These are phyloP conservation scores for Crambe crambe DNA, from an alignment of 37 sponge, comb jelly and placozoan genomes.

Conservation along the genomic window DNA sequence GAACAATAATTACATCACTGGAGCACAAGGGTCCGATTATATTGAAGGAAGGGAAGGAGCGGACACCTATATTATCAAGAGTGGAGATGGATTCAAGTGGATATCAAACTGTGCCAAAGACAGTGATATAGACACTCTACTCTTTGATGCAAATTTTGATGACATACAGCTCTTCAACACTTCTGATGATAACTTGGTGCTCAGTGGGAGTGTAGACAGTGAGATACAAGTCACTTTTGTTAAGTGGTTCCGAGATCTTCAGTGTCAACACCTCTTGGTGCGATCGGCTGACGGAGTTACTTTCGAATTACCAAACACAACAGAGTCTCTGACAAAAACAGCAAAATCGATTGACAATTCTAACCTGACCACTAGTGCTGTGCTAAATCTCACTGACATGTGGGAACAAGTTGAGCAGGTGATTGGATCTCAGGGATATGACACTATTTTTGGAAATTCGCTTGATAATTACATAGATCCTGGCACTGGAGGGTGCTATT, in stretches of 20 bases:
- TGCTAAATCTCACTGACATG: too few relatives aligned
- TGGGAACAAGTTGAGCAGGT: too few relatives aligned
- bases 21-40: neutral
- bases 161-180: neutral
- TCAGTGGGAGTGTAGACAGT: neutral
- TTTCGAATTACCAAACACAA: too few relatives aligned
- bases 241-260: neutral
- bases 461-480: conserved; percentile 13
- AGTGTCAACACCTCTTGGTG: too few relatives aligned
- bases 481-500: neutral
- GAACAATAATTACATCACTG: conserved; percentile 4
- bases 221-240: neutral
- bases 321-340: too few relatives aligned
- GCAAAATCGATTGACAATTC: too few relatives aligned
- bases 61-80: neutral
- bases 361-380: too few relatives aligned
- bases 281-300: too few relatives aligned
- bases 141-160: conserved; percentile 2
- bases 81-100: neutral
- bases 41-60: conserved; percentile 13
- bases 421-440: too few relatives aligned
- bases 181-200: neutral
- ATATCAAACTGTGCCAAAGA: conserved; percentile 11
- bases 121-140: neutral
- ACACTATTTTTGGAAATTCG: too few relatives aligned